These are phyloP conservation scores for Cataglyphis hispanica DNA, from an alignment of 1,140 invertebrate genomes.

Conservation along the genomic window DNA sequence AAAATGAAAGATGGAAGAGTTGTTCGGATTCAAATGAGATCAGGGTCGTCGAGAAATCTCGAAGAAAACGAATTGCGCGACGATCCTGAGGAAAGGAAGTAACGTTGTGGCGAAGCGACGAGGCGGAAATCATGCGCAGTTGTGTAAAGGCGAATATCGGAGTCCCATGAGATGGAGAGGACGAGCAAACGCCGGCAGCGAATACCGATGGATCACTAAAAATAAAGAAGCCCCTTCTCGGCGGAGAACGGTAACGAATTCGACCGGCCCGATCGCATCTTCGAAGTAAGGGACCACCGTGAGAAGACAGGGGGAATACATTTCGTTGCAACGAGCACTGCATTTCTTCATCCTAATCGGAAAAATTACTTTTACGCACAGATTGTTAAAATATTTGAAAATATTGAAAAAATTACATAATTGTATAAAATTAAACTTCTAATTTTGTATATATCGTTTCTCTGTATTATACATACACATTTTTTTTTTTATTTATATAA, in stretches of 20 bases:
- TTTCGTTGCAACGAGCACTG: not conserved
- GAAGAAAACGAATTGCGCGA: constrained; percentile 2
- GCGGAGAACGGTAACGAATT: constrained; percentile 52
- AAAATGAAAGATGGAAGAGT: not conserved
- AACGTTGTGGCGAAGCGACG: constrained; percentile 39
- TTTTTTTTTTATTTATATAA: not conserved
- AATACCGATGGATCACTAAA: constrained; percentile 62
- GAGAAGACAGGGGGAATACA: not conserved
- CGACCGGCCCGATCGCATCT: not conserved
- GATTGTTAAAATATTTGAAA: not conserved
- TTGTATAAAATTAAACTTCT: not conserved
- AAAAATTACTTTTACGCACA: not conserved
- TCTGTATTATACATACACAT: too few relatives aligned
- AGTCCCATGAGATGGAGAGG: not conserved
- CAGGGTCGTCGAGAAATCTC: constrained; percentile 23
- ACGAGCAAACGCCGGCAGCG: not conserved
- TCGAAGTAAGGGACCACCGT: constrained; percentile 15
- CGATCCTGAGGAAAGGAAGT: constrained; percentile 43
- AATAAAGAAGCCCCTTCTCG: constrained; percentile 68
- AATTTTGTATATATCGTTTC: not conserved
- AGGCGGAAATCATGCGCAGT: not conserved
- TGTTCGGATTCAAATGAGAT: not conserved
- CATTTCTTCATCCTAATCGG: not conserved
- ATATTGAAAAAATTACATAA: not conserved
- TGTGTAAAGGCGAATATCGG: too few relatives aligned